phyloP scores from a whole-genome alignment of 2,113 vertebrate species.

The Vombatus ursinus region DNA sequence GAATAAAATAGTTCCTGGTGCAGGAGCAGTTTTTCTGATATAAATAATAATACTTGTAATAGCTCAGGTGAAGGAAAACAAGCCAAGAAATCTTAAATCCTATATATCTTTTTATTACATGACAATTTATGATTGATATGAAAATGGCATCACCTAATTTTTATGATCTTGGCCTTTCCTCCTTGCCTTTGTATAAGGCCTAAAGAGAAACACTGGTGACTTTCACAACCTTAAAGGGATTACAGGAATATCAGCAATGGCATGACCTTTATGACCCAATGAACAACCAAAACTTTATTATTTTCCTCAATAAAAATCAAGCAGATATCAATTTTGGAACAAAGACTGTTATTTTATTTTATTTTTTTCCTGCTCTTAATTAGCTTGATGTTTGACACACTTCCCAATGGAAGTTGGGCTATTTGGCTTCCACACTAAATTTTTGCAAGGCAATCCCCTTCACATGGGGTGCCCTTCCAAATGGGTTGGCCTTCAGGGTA shows the following conservation, averaged over 20 bases:
- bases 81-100: background rate
- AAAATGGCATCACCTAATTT: background rate
- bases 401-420: background rate
- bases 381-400: background rate
- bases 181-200: background rate
- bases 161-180: background rate
- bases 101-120: background rate
- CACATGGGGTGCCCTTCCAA: background rate
- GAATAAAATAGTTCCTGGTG: background rate
- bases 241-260: background rate
- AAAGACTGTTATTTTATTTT: background rate
- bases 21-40: background rate
- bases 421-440: background rate
- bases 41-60: background rate
- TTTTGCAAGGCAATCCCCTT: background rate
- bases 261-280: background rate
- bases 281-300: background rate
- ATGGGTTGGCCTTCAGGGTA: background rate
- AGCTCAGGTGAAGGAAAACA: background rate
- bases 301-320: background rate
- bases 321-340: background rate
- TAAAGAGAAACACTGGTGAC: background rate
- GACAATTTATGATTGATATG: background rate
- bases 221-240: background rate
- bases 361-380: background rate